A percentile compares a stretch with the other conserved stretches of the same genome.
Evolutionary conservation across 1,140 invertebrate genomes (phyloP).

Genomic region (Helicoverpa armigera): DNA sequence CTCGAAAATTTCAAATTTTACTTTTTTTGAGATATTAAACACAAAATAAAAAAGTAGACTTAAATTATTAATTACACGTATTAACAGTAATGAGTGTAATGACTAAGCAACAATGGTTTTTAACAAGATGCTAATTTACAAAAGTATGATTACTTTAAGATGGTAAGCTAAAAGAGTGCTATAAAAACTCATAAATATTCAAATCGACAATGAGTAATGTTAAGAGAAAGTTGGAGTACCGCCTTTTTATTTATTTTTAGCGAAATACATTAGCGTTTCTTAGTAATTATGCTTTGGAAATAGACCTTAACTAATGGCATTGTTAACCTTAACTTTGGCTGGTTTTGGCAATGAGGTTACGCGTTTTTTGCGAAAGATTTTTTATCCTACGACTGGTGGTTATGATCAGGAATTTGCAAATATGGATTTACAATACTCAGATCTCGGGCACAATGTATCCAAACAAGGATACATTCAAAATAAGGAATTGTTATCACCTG

Average conservation of each 20-base stretch:
- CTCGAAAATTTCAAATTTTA: too few species aligned
- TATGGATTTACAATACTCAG: too few species aligned
- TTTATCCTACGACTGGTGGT: background rate
- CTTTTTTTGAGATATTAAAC: too few species aligned
- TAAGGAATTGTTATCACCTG: too few species aligned
- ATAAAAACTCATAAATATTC: conserved; percentile 8
- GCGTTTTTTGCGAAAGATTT: background rate
- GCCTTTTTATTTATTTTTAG: conserved; percentile 25
- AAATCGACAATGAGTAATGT: conserved; percentile 13
- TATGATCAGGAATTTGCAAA: too few species aligned
- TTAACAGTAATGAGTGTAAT: too few species aligned
- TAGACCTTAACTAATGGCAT: conserved; percentile 43
- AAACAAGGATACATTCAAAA: too few species aligned
- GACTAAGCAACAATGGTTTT: too few species aligned
- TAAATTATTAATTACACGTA: too few species aligned
- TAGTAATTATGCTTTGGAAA: conserved; percentile 26
- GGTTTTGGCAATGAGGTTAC: conserved; percentile 5
- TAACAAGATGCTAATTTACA: too few species aligned
- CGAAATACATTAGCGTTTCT: conserved; percentile 25
- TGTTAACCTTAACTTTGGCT: conserved; percentile 37
- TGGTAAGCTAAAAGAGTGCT: background rate
- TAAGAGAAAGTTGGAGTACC: background rate
- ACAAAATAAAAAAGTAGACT: too few species aligned
- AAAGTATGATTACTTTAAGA: background rate
- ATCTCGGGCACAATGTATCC: too few species aligned